A percentile compares a stretch with the other conserved stretches of the same genome.
These are phyloP conservation scores for Pitta sordida DNA, from an alignment of 2,113 vertebrate species.

Conservation along the genomic window DNA sequence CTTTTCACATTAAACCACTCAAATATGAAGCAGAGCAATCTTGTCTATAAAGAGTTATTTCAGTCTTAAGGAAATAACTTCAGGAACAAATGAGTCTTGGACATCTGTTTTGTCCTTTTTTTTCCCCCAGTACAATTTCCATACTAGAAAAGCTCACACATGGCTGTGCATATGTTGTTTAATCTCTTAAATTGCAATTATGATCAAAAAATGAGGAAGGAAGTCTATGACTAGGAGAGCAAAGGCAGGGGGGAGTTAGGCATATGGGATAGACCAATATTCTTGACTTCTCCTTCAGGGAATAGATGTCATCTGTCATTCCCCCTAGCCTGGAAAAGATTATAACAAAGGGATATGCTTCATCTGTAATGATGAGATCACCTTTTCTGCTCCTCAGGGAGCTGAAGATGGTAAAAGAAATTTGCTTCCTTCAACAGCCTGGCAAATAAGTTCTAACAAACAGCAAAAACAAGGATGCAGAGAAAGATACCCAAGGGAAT, in stretches of 20 bases:
- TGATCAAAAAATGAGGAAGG: conserved; percentile 57
- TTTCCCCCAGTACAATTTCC: conserved; percentile 11
- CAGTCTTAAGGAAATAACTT: conserved; percentile 44
- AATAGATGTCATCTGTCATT: conserved; percentile 41
- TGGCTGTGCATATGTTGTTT: conserved; percentile 59
- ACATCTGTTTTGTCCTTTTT: conserved; percentile 33
- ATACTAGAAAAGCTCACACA: conserved; percentile 27
- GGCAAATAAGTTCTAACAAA: background rate
- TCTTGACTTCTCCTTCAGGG: conserved; percentile 23
- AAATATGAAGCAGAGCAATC: background rate
- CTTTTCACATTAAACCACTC: background rate
- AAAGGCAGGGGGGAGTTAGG: background rate
- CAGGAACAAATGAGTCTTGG: conserved; percentile 8
- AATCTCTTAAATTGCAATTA: conserved; percentile 62
- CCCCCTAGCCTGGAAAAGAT: background rate
- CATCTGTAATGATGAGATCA: conserved; percentile 11
- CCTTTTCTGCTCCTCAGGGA: conserved; percentile 16
- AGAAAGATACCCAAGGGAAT: background rate
- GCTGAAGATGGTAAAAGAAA: background rate
- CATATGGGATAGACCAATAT: background rate
- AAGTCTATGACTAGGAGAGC: conserved; percentile 34
- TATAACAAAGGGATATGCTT: conserved; percentile 6
- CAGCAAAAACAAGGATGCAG: background rate
- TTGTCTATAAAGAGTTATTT: background rate
- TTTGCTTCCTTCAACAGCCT: background rate